Base-by-base conservation (phyloP, 2,113 vertebrate genomes). In the Coreoperca whiteheadi region DNA sequence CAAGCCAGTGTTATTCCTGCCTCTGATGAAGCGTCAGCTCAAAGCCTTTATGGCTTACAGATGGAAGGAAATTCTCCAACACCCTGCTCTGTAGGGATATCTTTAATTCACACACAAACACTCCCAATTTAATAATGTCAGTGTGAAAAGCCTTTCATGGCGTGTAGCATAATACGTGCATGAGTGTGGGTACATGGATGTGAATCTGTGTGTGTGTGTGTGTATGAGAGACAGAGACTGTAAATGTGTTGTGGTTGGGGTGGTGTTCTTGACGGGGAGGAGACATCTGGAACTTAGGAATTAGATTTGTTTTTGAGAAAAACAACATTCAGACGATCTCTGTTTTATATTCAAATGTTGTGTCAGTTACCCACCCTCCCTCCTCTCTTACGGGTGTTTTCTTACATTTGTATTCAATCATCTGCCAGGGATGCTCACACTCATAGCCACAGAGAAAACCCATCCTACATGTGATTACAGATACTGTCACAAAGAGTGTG, bases 41-140 rank as follows among this genome's bases (percentile, higher is more conserved):
- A 77, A 73, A 84, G 79, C 67, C 74, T 91, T 84, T 59, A 89
- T 86, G 88, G 77, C 82, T 84, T 69, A 84, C 86, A 91, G 82
- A 89, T 77, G 82, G 80, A 86, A 61, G 60, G 63, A 82, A 60
- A 83, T 37, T 83, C 61, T 82, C 74, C 83, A 53, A 69, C 64
- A 71, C 63, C 60, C 43, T 61, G 6, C 53, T 88, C 86, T 84
- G 67, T 25, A 48, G 82, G 77, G 88, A 89, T 61, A 51, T 61
- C 59, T 85, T 78, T 78, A 60, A 87, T 87, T 86, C 53, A 51
- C 73, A 71, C 66, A 77, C 79, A 88, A 81, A 82, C 79, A 81
- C 76, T 85, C 70, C 56, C 63, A 78, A 70, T 88, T 79, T 82
- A 84, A 81, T 82, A 63, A 59, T 82, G 83, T 74, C 80, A 57